phyloP scores from a whole-genome alignment of 2,113 vertebrate genomes.

The Siniperca chuatsi region DNA sequence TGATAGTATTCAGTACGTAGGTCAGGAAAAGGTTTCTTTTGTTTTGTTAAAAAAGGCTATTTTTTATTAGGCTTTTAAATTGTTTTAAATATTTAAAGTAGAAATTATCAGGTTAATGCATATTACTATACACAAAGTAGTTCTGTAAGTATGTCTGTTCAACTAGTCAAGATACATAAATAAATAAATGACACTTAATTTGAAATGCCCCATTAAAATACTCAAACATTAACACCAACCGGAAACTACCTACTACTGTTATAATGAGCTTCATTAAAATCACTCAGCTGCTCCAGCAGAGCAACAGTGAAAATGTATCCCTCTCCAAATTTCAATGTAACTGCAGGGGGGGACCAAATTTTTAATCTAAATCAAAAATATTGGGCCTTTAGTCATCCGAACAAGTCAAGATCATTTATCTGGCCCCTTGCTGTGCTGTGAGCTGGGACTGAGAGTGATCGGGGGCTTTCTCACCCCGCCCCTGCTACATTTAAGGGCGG shows the following conservation, averaged over 20 bases:
- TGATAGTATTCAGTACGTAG: conserved; percentile 72
- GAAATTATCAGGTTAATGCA: background rate
- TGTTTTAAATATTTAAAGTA: conserved; percentile 20
- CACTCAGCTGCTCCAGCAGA: conserved; percentile 15
- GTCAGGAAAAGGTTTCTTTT: conserved; percentile 71
- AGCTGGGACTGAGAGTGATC: conserved; percentile 23
- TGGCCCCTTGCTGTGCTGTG: conserved; percentile 60
- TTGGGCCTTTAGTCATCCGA: conserved; percentile 50
- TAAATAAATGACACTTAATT: background rate
- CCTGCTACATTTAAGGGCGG: conserved; percentile 34
- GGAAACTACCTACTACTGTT: background rate
- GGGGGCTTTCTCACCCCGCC: conserved; percentile 33
- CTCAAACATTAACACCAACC: background rate
- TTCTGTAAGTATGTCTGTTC: background rate
- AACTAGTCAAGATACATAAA: background rate
- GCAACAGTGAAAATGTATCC: conserved; percentile 45
- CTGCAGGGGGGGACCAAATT: conserved; percentile 41
- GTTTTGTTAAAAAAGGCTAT: conserved; percentile 43
- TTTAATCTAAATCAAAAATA: conserved; percentile 76
- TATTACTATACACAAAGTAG: background rate
- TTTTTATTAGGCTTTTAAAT: conserved; percentile 31
- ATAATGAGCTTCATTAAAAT: conserved; percentile 61
- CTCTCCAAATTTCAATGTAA: conserved; percentile 43
- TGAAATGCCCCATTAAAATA: background rate
- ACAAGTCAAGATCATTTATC: conserved; percentile 70